Conservation (phyloP, 2,113 vertebrate species). For the Zapornia atra region DNA sequence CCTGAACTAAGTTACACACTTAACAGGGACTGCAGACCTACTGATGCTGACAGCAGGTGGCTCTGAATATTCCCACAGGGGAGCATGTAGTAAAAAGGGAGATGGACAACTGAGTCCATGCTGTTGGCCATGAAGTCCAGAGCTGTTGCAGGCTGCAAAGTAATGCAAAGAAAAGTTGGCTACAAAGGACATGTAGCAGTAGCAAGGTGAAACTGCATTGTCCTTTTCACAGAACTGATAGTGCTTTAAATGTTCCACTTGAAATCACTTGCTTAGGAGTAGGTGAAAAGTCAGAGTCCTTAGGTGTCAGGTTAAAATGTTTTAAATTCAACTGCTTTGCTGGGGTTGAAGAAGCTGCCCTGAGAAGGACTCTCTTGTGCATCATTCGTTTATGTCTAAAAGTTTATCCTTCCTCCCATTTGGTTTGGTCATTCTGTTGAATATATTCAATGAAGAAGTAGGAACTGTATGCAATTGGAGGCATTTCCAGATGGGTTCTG, state of each 20-base stretch:
- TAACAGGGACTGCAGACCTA: background rate
- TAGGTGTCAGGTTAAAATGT: background rate
- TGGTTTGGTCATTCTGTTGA: background rate
- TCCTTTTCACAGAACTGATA: background rate
- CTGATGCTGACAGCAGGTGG: constrained; percentile 22
- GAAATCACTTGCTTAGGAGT: background rate
- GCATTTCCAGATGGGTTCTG: background rate
- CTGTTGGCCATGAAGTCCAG: background rate
- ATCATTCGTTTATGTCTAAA: background rate
- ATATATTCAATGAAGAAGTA: background rate
- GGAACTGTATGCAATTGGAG: background rate
- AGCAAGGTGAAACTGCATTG: background rate
- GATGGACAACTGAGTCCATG: background rate
- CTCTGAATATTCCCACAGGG: background rate
- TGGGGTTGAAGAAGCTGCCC: accelerated
- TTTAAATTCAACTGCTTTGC: background rate
- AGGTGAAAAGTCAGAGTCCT: background rate
- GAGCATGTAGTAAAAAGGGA: background rate
- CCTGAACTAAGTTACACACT: background rate
- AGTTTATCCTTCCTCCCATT: background rate
- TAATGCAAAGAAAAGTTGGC: background rate
- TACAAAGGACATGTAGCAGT: background rate
- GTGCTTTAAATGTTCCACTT: background rate
- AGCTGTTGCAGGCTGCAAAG: background rate
- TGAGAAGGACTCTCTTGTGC: background rate